Evolutionary conservation across 2,888 invertebrate species (phyloP).

Genomic region (Mallateleia sp.): DNA sequence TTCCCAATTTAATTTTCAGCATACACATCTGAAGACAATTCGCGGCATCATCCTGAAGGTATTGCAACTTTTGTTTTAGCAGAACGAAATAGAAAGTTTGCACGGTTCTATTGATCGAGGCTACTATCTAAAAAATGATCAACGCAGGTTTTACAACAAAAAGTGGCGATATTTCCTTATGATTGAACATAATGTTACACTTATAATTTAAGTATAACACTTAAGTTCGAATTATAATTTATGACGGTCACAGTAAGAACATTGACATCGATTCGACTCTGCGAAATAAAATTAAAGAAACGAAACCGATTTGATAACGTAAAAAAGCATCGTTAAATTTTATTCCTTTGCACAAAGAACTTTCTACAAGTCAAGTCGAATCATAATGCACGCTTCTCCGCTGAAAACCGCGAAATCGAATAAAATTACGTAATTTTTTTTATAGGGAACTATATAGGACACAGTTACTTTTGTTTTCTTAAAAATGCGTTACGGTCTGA

Average conservation of each 20-base stretch:
- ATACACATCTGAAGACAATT: constrained; percentile 18
- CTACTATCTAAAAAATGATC: constrained; percentile 26
- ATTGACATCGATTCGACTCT: constrained; percentile 20
- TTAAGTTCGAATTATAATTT: too few relatives aligned
- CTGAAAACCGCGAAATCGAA: constrained; percentile 4
- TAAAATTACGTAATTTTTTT: constrained; percentile 44
- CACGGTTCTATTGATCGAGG: constrained; percentile 29
- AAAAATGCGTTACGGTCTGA: constrained; percentile 68
- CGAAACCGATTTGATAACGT: background rate
- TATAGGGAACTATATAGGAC: constrained; percentile 32
- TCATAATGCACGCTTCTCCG: background rate
- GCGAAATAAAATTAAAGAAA: constrained; percentile 3
- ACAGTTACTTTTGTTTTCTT: constrained; percentile 63
- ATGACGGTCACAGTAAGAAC: too few relatives aligned
- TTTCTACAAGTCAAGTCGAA: background rate
- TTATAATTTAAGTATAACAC: constrained; percentile 21
- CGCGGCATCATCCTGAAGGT: constrained; percentile 44
- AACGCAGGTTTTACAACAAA: constrained; percentile 26
- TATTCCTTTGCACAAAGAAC: background rate
- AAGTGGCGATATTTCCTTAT: constrained; percentile 22
- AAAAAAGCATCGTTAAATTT: background rate
- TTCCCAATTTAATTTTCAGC: constrained; percentile 26
- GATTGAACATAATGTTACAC: constrained; percentile 2
- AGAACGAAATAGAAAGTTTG: constrained; percentile 40
- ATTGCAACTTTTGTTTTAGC: constrained; percentile 10